phyloP scores from a whole-genome alignment of 2,888 invertebrate genomes.

The Periphyllus acericola region DNA sequence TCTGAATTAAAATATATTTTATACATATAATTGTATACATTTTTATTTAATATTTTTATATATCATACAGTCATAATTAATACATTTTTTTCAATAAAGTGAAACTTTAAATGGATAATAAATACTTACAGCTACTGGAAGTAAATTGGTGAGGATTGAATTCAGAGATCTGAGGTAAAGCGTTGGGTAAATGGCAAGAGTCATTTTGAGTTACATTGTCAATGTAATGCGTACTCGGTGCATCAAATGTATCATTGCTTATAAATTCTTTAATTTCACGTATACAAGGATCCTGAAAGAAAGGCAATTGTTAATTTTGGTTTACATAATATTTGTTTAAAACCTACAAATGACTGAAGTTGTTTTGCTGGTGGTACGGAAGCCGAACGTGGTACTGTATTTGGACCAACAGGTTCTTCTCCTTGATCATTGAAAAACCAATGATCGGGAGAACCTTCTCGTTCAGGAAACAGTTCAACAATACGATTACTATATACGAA shows the following conservation, averaged over 20 bases:
- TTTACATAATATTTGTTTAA: background rate
- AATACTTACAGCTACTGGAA: constrained; percentile 62
- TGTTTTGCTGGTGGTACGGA: constrained; percentile 45
- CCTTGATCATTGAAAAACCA: constrained; percentile 66
- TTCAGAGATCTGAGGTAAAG: constrained; percentile 70
- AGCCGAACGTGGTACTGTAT: constrained; percentile 47
- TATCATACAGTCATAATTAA: background rate
- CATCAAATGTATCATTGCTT: constrained; percentile 30
- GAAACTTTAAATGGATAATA: background rate
- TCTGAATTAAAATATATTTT: no score
- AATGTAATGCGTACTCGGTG: constrained; percentile 24
- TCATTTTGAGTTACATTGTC: constrained; percentile 47
- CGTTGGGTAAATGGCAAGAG: constrained; percentile 35
- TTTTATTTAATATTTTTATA: no score
- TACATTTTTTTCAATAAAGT: background rate
- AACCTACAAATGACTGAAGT: constrained; percentile 55
- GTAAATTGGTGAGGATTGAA: constrained; percentile 68
- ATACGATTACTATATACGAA: constrained; percentile 70
- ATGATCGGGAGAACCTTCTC: constrained; percentile 64
- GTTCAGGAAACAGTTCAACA: constrained; percentile 65
- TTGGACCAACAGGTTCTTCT: constrained; percentile 62
- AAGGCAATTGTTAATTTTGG: background rate
- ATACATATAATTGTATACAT: no score
- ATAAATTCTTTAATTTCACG: constrained; percentile 57
- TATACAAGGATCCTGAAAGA: constrained; percentile 49